Conservation (phyloP, 2,888 invertebrate genomes). For the Acronicta psi region DNA sequence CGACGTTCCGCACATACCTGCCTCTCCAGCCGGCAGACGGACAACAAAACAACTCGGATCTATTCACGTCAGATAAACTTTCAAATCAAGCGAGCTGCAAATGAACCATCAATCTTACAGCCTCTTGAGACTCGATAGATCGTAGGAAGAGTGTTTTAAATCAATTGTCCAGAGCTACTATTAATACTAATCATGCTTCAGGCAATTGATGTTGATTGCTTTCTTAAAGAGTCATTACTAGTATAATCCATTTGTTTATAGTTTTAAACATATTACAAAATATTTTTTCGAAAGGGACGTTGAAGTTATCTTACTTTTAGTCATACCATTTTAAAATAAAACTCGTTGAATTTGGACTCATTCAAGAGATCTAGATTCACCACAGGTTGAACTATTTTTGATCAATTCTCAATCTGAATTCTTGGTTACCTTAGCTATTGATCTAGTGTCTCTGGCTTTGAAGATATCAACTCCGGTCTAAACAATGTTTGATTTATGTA, state of each 20-base stretch:
- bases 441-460: conserved; percentile 29
- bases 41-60: conserved; percentile 63
- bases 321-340: too few relatives aligned
- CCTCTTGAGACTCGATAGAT: conserved; percentile 49
- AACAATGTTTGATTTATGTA: conserved; percentile 29
- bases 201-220: conserved; percentile 13
- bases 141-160: conserved; percentile 52
- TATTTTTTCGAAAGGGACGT: too few relatives aligned
- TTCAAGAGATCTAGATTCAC: too few relatives aligned
- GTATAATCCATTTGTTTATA: too few relatives aligned
- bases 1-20: conserved; percentile 74
- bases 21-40: conserved; percentile 56
- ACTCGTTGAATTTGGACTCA: too few relatives aligned
- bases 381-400: too few relatives aligned
- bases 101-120: conserved; percentile 55
- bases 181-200: conserved; percentile 19
- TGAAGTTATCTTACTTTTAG: too few relatives aligned
- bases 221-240: background rate
- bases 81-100: conserved; percentile 56
- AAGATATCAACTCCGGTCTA: conserved; percentile 19
- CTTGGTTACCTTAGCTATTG: background rate
- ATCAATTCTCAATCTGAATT: background rate
- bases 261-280: too few relatives aligned
- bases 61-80: conserved; percentile 63
- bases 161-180: conserved; percentile 50